Evolutionary conservation across 2,888 invertebrate genomes (phyloP).

Genomic region (Cheilosia pagana): DNA sequence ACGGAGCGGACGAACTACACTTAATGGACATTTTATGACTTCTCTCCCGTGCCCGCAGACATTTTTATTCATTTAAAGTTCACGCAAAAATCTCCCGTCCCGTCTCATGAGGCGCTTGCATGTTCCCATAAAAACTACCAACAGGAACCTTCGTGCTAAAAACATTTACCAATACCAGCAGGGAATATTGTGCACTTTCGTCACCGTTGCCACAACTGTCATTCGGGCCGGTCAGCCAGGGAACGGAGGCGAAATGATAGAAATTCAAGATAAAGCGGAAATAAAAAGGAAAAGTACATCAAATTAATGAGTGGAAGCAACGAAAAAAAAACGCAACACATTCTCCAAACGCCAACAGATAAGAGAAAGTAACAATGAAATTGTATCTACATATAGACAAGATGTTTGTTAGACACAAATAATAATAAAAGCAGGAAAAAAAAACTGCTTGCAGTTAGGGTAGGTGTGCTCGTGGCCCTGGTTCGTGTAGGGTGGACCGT

Average conservation of each 20-base stretch:
- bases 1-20: slow-evolving; percentile 60
- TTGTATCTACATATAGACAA: slow-evolving; percentile 65
- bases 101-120: slow-evolving; percentile 48
- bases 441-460: slow-evolving; percentile 37
- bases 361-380: slow-evolving; percentile 73
- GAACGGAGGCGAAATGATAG: slow-evolving; percentile 49
- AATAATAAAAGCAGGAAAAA: slow-evolving; percentile 16
- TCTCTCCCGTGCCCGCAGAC: slow-evolving; percentile 57
- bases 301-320: slow-evolving; percentile 71
- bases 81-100: slow-evolving; percentile 65
- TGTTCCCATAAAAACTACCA: slow-evolving; percentile 35
- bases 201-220: slow-evolving; percentile 57
- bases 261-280: slow-evolving; percentile 57
- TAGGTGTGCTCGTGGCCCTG: slow-evolving; percentile 31
- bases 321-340: slow-evolving; percentile 65
- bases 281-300: slow-evolving; percentile 61
- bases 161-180: slow-evolving; percentile 37
- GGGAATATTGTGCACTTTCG: slow-evolving; percentile 53
- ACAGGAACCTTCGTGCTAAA: slow-evolving; percentile 57
- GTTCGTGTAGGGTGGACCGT: slow-evolving; percentile 38
- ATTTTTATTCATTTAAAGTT: slow-evolving; percentile 62
- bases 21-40: slow-evolving; percentile 70
- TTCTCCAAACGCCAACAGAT: slow-evolving; percentile 62
- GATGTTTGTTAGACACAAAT: slow-evolving; percentile 62
- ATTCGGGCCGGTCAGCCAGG: slow-evolving; percentile 28